Evolutionary conservation across 2,888 invertebrate species (phyloP), one percentile per base, ranked within the genome.

Genomic region (Ernsta delagoae): DNA sequence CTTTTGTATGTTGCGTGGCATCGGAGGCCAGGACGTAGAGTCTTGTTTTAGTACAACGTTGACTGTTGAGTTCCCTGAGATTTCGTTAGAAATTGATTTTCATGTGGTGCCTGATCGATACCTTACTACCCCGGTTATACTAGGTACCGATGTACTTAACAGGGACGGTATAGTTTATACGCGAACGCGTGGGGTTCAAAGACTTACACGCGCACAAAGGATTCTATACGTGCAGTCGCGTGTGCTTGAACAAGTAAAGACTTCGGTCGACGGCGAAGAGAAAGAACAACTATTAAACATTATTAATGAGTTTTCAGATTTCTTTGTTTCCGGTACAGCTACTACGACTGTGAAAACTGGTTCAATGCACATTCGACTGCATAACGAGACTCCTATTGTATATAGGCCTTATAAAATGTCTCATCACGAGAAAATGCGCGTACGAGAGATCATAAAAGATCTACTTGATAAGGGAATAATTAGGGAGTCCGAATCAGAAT

Each of bases 1-100:
- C 4, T 56, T 56, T 45, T 16, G 57, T n/a, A 45, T 57, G 11
- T 45, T 65, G 11, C 36, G 41, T 31, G 64, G 64, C 9, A 24
- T 65, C 5, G 64, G 64, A 7, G 34, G 53, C 34, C 64, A 65
- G 36, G 56, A 65, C 31, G 4, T 65, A 8, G 56, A 65, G 56
- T 41, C 41, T 4, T 57, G 56, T 31, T 65, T 11, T 11, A 56
- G 8, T 24, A 9, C 56, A 4, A 56, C 56, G 1, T 45, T 65
- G 9, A 43, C 64, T 31, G 56, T 65, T 43, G 64, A 56, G 36
- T 65, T 65, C 57, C 16, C 34, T 12, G 53, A 56, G 8, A 54
- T 65, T 3, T 43, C 64, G n/a, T 45, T 65, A n/a, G 64, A 65
- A n/a, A 56, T 57, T 6, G 64, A 56, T 57, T 56, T 65, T 9